Base-by-base conservation (phyloP, 2,888 invertebrate genomes). In the Chrysina gloriosa region DNA sequence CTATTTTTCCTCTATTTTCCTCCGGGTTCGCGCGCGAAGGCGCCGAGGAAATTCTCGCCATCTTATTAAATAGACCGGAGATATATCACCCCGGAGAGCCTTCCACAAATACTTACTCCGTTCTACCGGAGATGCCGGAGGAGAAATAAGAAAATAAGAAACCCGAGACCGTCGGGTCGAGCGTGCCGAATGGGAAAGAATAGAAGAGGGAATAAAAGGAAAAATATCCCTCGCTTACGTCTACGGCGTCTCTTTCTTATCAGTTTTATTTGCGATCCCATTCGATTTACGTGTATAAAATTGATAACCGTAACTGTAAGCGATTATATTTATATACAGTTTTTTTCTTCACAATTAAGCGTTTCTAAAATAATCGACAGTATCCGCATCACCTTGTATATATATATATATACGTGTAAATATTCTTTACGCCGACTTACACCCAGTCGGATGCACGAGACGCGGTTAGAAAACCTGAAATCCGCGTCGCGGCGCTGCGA, bases 401-500 rank as follows among this genome's bases (percentile, higher is more conserved):
- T n/a, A n/a, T n/a, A n/a, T n/a, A n/a, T n/a, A n/a, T n/a, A n/a
- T n/a, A n/a, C n/a, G n/a, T n/a, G n/a, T n/a, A n/a, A n/a, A n/a
- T n/a, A n/a, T n/a, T n/a, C n/a, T n/a, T n/a, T n/a, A n/a, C n/a
- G n/a, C n/a, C n/a, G n/a, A n/a, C n/a, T n/a, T n/a, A n/a, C n/a
- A n/a, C n/a, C n/a, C n/a, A n/a, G n/a, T n/a, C n/a, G n/a, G n/a
- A n/a, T n/a, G n/a, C n/a, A n/a, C n/a, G n/a, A n/a, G n/a, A n/a
- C n/a, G n/a, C n/a, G n/a, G n/a, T n/a, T n/a, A n/a, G 52, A 52
- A 52, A 52, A 52, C 9, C 14, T 14, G 29, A 14, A 50, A 50
- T 50, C 27, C 58, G 39, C 58, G 58, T 7, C 23, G 61, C 42
- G 56, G 56, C 36, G 25, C 54, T 34, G n/a, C 39, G 1, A 39